Base-by-base conservation (phyloP, 2,797 vertebrate species). In the Fistularia tabacaria region DNA sequence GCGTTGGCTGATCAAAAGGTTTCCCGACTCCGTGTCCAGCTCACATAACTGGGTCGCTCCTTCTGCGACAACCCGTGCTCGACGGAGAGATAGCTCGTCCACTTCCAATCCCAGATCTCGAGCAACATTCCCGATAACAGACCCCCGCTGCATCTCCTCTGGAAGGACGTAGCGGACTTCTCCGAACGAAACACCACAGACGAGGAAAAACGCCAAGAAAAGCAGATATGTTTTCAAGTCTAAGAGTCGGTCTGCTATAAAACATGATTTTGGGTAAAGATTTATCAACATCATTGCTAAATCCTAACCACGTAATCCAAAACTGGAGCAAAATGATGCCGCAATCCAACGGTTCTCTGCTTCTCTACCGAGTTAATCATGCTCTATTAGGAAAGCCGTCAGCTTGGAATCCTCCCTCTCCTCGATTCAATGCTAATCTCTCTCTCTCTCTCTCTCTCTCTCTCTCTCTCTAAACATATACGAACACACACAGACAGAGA, bases 91-190 rank as follows among this genome's bases (percentile, higher is more conserved):
- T 46, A 92, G 84, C 56, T 89, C 83, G 3, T n/a, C 46, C 49
- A 81, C 67, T 59, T 85, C 59, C 49, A 93, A 66, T 1, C 85
- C 85, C 10, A 93, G 70, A 72, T 93, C 91, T 62, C 71, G 76
- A 0, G 87, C 77, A 54, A 93, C 71, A 57, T 91, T 87, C 0
- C 91, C 91, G 46, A 93, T 89, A 36, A 90, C 82, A 3, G 89
- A 87, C 0, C 88, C 85, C 44, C 71, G 86, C 58, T 85, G 81
- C 77, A 87, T 84, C 69, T 93, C 91, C 68, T 93, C 91, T 9
- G 74, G 80, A 52, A 92, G 76, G 0, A 88, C 82, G 56, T 91
- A 93, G 43, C 74, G 79, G 42, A 92, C 85, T 57, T 91, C 85
- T 59, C 79, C 83, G 7, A 49, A 62, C n/a, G 87, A 69, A 57